Evolutionary conservation across 2,113 vertebrate species (phyloP), one percentile per base, ranked within the genome.

Genomic region (Eulacestoma nigropectus): DNA sequence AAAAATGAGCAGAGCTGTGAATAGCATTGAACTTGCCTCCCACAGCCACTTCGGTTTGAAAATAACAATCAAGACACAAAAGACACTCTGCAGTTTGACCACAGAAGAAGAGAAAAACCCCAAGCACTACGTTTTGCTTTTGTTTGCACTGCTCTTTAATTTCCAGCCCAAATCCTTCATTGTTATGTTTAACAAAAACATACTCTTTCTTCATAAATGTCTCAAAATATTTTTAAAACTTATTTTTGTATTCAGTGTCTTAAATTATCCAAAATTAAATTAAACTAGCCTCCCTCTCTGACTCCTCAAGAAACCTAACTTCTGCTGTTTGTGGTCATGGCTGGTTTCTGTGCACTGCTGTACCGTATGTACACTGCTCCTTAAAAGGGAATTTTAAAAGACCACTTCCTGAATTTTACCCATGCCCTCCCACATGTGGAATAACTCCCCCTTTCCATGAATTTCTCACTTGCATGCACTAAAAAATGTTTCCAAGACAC

Each of bases 211-310:
- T 85, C 75, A 80, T 63, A 95, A 83, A 80, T 12, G 55, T 90
- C 93, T 91, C 91, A 96, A 96, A 97, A 94, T 94, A 91, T 96
- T 94, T 96, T 91, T 85, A 91, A 95, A 95, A 82, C 84, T 95
- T 95, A 62, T 91, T 96, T 97, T 90, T 93, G 70, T 35, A 79
- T 76, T 82, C 87, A 91, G 35, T 63, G 79, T 60, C 85, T 84
- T 93, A 91, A 93, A 96, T 95, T 85, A 93, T n/a, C 68, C 42
- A 65, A 70, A 95, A 79, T 49, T 60, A 85, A 83, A 95, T 69
- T 47, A 89, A 86, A 74, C 63, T 33, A 88, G 29, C 25, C 63
- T 67, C 82, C 49, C 41, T 32, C 77, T 29, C 82, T 27, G 73
- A 92, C 89, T 87, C 70, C 67, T 87, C 46, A 80, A 74, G 78